Evolutionary conservation across 2,888 invertebrate genomes (phyloP).

Genomic region (Torymus tubicola): DNA sequence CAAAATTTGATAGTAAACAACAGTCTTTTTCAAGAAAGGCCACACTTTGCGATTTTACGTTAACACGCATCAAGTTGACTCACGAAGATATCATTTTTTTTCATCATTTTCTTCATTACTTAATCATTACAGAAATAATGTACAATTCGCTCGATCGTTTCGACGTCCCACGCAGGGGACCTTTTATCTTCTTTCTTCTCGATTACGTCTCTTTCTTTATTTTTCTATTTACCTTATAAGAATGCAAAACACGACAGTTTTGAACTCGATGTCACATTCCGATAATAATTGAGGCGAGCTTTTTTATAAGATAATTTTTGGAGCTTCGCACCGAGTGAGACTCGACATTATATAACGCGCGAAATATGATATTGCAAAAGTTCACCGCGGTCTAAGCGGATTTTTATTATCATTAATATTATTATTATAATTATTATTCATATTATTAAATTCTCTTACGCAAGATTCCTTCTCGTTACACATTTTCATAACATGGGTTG

Average conservation of each 20-base stretch:
- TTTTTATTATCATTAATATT: neutral
- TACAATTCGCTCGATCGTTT: slow-evolving; percentile 48
- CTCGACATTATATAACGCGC: slow-evolving; percentile 33
- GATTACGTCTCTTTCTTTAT: neutral
- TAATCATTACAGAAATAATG: slow-evolving; percentile 49
- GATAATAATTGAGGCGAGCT: slow-evolving; percentile 38
- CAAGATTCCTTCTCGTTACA: slow-evolving; percentile 10
- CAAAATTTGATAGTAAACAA: slow-evolving; percentile 36
- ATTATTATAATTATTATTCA: slow-evolving; percentile 42
- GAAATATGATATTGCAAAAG: slow-evolving; percentile 49
- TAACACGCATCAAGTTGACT: slow-evolving; percentile 41
- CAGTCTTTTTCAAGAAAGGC: slow-evolving; percentile 57
- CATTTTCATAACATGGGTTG: slow-evolving; percentile 26
- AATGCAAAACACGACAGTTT: slow-evolving; percentile 46
- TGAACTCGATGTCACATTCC: slow-evolving; percentile 42
- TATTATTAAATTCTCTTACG: slow-evolving; percentile 15
- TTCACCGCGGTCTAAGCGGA: slow-evolving; percentile 35
- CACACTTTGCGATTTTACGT: slow-evolving; percentile 48
- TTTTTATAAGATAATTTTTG: slow-evolving; percentile 39
- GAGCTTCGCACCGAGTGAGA: slow-evolving; percentile 46
- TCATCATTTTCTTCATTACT: slow-evolving; percentile 21
- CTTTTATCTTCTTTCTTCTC: neutral
- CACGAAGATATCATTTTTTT: slow-evolving; percentile 51
- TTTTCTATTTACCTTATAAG: slow-evolving; percentile 25
- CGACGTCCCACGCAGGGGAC: neutral